phyloP scores from a whole-genome alignment of 2,888 invertebrate genomes.

The Clusia tigrina region DNA sequence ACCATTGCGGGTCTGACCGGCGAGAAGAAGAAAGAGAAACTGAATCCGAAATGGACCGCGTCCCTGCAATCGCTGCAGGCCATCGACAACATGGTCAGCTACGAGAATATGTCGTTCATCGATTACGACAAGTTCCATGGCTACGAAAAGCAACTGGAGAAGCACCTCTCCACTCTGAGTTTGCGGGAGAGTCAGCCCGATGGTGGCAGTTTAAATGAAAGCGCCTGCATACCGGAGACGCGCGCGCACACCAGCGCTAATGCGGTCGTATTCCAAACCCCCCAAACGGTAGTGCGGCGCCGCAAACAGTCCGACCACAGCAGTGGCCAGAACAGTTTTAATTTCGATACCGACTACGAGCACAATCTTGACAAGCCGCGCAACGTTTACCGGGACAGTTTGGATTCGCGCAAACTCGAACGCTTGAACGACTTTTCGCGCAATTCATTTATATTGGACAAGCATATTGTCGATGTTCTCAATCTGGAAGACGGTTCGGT shows the following conservation, averaged over 20 bases:
- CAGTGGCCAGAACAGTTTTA: conserved; percentile 40
- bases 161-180: conserved; percentile 55
- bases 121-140: conserved; percentile 68
- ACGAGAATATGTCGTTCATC: conserved; percentile 68
- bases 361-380: conserved; percentile 60
- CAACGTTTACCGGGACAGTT: conserved; percentile 63
- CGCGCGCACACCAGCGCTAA: background rate
- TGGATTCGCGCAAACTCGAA: conserved; percentile 60
- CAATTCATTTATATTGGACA: conserved; percentile 56
- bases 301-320: conserved; percentile 42
- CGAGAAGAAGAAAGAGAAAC: conserved; percentile 58
- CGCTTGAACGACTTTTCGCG: conserved; percentile 58
- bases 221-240: background rate
- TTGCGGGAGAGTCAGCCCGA: conserved; percentile 42
- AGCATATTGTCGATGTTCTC: conserved; percentile 52
- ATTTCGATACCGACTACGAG: conserved; percentile 57
- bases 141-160: conserved; percentile 63
- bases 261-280: conserved; percentile 28
- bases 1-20: conserved; percentile 44
- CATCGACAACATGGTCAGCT: conserved; percentile 68
- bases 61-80: conserved; percentile 68
- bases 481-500: conserved; percentile 56
- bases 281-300: conserved; percentile 49
- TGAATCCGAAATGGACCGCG: conserved; percentile 66
- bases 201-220: background rate